Base-by-base conservation (phyloP, 2,888 invertebrate species). In the Leucophenga montana region DNA sequence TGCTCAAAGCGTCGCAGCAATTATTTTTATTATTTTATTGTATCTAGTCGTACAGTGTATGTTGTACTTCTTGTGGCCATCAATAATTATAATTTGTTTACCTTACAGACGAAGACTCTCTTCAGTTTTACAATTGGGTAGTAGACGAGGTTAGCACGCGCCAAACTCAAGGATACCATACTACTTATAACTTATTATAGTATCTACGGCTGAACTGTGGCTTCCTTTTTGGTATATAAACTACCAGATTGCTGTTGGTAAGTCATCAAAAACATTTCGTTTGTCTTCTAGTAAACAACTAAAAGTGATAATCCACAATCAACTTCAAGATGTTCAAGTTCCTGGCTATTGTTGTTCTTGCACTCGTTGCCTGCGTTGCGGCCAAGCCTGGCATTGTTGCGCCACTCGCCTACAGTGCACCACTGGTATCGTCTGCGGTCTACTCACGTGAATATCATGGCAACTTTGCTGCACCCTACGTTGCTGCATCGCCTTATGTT, bases 391-490 rank as follows among this genome's bases (percentile, higher is more conserved):
- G n/a, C n/a, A n/a, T n/a, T n/a, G n/a, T n/a, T n/a, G n/a, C n/a
- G n/a, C n/a, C n/a, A 39, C 65, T 87, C 66, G 85, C 85, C 70
- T 86, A 86, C 77, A 76, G 81, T 4, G 89, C 92, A 5, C 90
- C 90, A 13, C 75, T 89, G 31, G 86, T 89, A 0, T 90, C 89
- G 27, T 77, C 79, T 68, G 79, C 80, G 31, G 90, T 91, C 16
- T 86, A 91, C 76, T 90, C 91, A 3, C 89, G 91, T 73, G 91
- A 91, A 80, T 91, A 91, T 86, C 91, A 92, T 79, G 90, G 91
- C 20, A 83, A 85, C 77, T 77, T 76, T 71, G 91, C 90, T n/a
- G 85, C 89, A 39, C 86, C 20, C 14, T 77, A 77, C 16, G 77
- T 75, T 50, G 75, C 79, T 13, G 62, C 71, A 27, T 64, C 74